Percentiles rank a stretch among this genome's conserved stretches.
These are phyloP conservation scores for Augiades crinisus DNA, from an alignment of 2,888 invertebrate species.

Conservation along the genomic window DNA sequence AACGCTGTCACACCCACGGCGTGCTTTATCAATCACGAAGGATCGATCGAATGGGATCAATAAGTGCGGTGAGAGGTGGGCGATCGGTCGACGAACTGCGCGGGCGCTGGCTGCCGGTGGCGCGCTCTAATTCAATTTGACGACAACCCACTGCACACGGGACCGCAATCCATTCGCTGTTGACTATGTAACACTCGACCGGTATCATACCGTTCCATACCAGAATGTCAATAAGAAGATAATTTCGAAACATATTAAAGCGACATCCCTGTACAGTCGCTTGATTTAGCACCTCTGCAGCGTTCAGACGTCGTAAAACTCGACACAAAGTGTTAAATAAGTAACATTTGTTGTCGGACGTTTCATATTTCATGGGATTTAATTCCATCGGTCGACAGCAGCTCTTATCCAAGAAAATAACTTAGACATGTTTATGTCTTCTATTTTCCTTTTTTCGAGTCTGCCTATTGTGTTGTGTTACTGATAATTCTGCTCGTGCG, in stretches of 20 bases:
- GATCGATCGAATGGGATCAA: slow-evolving; percentile 75
- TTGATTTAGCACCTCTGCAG: background rate
- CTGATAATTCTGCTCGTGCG: slow-evolving; percentile 40
- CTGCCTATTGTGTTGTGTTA: slow-evolving; percentile 35
- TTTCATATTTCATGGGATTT: slow-evolving; percentile 43
- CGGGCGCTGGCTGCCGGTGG: slow-evolving; percentile 65
- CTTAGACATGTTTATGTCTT: slow-evolving; percentile 28
- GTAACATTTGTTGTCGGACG: slow-evolving; percentile 32
- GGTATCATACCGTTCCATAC: slow-evolving; percentile 44
- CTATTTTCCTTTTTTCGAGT: slow-evolving; percentile 32
- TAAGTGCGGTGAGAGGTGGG: slow-evolving; percentile 70
- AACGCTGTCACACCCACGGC: slow-evolving; percentile 63
- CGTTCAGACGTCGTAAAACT: slow-evolving; percentile 5
- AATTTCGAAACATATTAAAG: slow-evolving; percentile 8
- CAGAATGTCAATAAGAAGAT: slow-evolving; percentile 1
- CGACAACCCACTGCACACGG: slow-evolving; percentile 66
- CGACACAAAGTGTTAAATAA: slow-evolving; percentile 42
- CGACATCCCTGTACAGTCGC: background rate
- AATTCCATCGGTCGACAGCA: slow-evolving; percentile 26
- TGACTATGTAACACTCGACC: slow-evolving; percentile 53
- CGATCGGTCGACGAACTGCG: slow-evolving; percentile 80
- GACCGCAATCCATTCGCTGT: slow-evolving; percentile 51
- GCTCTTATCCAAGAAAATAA: slow-evolving; percentile 21
- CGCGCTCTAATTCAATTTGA: slow-evolving; percentile 77
- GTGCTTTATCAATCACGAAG: slow-evolving; percentile 70